Base-by-base conservation (phyloP, 2,888 invertebrate genomes). In the Phragmatobia fuliginosa region DNA sequence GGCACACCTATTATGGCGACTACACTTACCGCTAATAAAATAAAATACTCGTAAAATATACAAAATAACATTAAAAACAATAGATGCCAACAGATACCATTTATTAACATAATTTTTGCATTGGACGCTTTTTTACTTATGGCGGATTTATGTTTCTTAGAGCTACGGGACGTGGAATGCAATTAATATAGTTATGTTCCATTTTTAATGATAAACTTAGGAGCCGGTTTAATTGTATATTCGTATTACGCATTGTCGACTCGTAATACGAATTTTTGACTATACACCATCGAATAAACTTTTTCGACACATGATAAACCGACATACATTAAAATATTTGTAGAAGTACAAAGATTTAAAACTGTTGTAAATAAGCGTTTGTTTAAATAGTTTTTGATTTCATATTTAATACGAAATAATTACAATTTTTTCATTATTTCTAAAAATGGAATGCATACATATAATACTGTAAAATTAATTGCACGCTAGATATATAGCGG, bases 1-100 rank as follows among this genome's bases (percentile, higher is more conserved):
- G 94, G 93, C 93, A 94, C 92, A 89, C 87, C 82, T 85, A 87
- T 77, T 85, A 88, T 89, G 89, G 89, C 90, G 87, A 86, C 83
- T 84, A 83, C 83, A 83, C 83, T 82, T 75, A 81, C 78, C 73
- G 83, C 78, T 78, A 79, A 81, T 78, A 77, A 82, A 81, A 75
- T 74, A 82, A 82, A 84, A 82, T 77, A 76, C 65, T 80, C 72
- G 70, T 76, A 80, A 86, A 80, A 76, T 76, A 77, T 78, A 72
- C 73, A 72, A 85, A n/a, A 85, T 81, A 83, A 84, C 80, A 84
- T 80, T 82, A 83, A 82, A 81, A 83, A 83, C 76, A 80, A 80
- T 73, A 73, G 68, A 82, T 81, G 80, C 84, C 83, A 84, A 83
- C 80, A 73, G 78, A 83, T 80, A 82, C 75, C 78, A 71, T 74